Conservation (phyloP, 2,888 invertebrate species). For the Notodonta dromedarius region DNA sequence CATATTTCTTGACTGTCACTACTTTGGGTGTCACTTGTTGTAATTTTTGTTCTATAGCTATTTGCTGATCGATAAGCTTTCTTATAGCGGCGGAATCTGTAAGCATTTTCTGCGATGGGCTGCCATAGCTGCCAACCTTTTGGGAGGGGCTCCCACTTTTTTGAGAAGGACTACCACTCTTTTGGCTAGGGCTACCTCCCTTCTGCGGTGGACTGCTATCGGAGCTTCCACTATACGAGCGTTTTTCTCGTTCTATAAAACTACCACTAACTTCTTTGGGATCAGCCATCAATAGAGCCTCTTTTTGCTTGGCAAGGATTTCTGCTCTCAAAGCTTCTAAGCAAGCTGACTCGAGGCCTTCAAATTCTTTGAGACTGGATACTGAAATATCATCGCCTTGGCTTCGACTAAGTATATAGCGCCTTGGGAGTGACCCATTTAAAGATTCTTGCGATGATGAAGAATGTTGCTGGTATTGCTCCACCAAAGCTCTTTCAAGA, state of each 20-base stretch:
- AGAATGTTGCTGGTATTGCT: constrained; percentile 88
- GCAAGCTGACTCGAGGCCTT: constrained; percentile 95
- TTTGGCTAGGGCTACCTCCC: constrained; percentile 73
- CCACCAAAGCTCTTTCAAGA: constrained; percentile 93
- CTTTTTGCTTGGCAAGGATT: constrained; percentile 93
- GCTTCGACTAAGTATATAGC: constrained; percentile 88
- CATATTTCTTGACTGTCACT: constrained; percentile 76
- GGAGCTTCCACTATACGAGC: constrained; percentile 83
- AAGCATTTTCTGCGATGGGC: constrained; percentile 76
- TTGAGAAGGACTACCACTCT: constrained; percentile 78
- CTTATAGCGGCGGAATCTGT: constrained; percentile 77
- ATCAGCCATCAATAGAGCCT: constrained; percentile 88
- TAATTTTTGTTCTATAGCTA: constrained; percentile 74
- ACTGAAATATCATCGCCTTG: constrained; percentile 94
- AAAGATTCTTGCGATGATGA: constrained; percentile 94
- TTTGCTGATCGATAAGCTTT: constrained; percentile 78
- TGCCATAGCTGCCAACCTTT: constrained; percentile 73
- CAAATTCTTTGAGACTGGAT: constrained; percentile 96
- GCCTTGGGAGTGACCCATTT: constrained; percentile 91
- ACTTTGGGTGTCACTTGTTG: constrained; percentile 71
- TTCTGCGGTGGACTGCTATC: constrained; percentile 85
- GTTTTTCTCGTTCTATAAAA: constrained; percentile 79
- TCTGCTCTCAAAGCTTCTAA: constrained; percentile 93
- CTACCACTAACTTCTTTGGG: constrained; percentile 77
- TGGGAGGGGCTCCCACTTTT: constrained; percentile 79